A percentile compares a stretch with the other conserved stretches of the same genome.
These are phyloP conservation scores for Zhuqinia jingwanae DNA, from an alignment of 2,888 invertebrate genomes.

Conservation along the genomic window DNA sequence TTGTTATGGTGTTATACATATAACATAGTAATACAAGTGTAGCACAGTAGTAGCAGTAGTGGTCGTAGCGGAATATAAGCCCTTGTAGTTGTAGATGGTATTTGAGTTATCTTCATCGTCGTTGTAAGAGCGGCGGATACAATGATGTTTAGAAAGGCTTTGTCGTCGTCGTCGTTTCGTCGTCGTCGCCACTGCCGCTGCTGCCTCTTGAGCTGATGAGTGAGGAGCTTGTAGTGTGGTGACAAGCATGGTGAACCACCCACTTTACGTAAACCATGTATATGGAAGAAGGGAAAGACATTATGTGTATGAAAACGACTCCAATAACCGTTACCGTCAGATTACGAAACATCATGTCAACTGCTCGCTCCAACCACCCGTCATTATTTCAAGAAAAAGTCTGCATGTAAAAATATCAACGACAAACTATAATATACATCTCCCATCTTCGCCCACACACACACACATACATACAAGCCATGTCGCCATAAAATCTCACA, in stretches of 20 bases:
- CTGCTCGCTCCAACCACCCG: background rate
- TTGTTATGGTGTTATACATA: constrained; percentile 1
- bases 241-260: constrained; percentile 60
- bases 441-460: background rate
- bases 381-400: constrained; percentile 33
- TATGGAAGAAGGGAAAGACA: too few relatives aligned
- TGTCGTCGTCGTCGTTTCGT: constrained; percentile 6
- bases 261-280: constrained; percentile 65
- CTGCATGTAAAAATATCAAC: constrained; percentile 5
- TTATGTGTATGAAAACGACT: constrained; percentile 56
- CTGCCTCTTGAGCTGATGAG: constrained; percentile 38
- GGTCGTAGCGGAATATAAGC: background rate
- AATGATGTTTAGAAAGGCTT: background rate
- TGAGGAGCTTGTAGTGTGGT: constrained; percentile 65
- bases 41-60: too few relatives aligned
- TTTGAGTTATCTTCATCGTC: background rate
- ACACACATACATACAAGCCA: background rate
- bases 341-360: constrained; percentile 66
- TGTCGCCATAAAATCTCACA: too few relatives aligned
- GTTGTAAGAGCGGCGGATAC: background rate
- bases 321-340: constrained; percentile 69
- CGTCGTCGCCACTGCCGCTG: background rate
- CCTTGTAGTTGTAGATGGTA: background rate
- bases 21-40: too few relatives aligned
- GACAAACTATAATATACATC: background rate